Conservation (phyloP, 2,113 vertebrate genomes). For the Hemiscyllium ocellatum region DNA sequence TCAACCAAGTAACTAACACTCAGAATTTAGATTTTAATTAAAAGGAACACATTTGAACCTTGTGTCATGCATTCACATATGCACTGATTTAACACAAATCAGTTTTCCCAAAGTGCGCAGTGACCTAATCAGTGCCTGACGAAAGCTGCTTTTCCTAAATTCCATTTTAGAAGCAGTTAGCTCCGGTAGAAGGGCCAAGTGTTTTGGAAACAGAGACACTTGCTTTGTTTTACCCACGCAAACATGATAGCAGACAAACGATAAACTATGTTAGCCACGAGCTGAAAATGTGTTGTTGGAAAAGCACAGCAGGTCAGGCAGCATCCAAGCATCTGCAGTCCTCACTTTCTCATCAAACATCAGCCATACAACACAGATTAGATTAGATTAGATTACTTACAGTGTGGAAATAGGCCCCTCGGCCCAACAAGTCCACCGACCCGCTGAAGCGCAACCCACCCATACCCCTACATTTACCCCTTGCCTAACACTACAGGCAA, state of each 20-base stretch:
- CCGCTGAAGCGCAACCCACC: too few relatives aligned
- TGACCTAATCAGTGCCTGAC: not conserved
- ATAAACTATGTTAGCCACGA: too few relatives aligned
- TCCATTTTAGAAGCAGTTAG: not conserved
- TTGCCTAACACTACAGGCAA: too few relatives aligned
- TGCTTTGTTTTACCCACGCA: not conserved
- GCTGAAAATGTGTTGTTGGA: too few relatives aligned
- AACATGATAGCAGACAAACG: not conserved
- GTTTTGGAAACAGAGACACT: not conserved
- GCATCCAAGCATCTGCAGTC: too few relatives aligned
- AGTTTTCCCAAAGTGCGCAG: not conserved
- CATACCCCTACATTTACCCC: too few relatives aligned
- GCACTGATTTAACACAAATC: not conserved
- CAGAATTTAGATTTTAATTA: not conserved
- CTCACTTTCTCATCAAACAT: not conserved
- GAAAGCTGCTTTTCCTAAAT: not conserved
- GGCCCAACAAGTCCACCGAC: too few relatives aligned
- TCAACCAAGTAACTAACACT: not conserved
- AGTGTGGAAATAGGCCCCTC: too few relatives aligned
- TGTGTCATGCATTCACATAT: not conserved
- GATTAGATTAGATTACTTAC: too few relatives aligned
- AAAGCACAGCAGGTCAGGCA: too few relatives aligned
- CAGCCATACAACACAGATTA: not conserved
- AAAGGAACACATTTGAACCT: not conserved
- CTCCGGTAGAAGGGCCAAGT: not conserved